Percentiles rank a stretch among this genome's conserved stretches.
Conservation (phyloP, 2,888 invertebrate species). For the Ornithoptera priamus region DNA sequence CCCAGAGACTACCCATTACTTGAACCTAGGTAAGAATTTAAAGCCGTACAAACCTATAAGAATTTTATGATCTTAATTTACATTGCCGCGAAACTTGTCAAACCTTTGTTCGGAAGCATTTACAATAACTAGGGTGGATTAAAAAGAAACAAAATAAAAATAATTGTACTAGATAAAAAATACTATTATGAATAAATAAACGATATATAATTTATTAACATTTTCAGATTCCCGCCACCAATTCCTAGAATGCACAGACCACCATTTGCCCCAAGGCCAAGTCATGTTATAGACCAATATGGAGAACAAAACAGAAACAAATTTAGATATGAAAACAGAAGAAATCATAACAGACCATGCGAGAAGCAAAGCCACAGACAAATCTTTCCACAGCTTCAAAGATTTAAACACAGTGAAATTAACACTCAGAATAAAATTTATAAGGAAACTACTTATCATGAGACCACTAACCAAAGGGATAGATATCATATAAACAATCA, state of each 20-base stretch:
- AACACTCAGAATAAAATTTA: slow-evolving; percentile 37
- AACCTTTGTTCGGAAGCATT: background rate
- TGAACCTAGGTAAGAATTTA: slow-evolving; percentile 52
- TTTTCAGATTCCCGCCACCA: slow-evolving; percentile 57
- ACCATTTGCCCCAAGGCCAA: slow-evolving; percentile 39
- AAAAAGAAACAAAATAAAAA: background rate
- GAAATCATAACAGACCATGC: slow-evolving; percentile 45
- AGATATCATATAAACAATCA: slow-evolving; percentile 53
- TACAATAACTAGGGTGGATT: slow-evolving; percentile 2
- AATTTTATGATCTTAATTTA: background rate
- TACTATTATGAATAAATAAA: background rate
- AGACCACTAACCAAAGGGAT: slow-evolving; percentile 36
- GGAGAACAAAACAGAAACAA: slow-evolving; percentile 23
- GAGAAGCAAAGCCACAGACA: slow-evolving; percentile 41
- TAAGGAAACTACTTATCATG: slow-evolving; percentile 41
- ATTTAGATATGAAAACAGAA: slow-evolving; percentile 32
- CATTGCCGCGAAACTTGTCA: slow-evolving; percentile 23
- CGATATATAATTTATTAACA: background rate
- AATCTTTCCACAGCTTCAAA: slow-evolving; percentile 40
- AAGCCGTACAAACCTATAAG: background rate
- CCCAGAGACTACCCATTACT: slow-evolving; percentile 48
- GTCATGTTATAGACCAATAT: slow-evolving; percentile 32
- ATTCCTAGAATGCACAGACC: slow-evolving; percentile 45
- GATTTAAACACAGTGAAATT: slow-evolving; percentile 40
- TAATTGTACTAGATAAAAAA: background rate